Base-by-base conservation (phyloP, 1,140 invertebrate species). In the Episyrphus balteatus region DNA sequence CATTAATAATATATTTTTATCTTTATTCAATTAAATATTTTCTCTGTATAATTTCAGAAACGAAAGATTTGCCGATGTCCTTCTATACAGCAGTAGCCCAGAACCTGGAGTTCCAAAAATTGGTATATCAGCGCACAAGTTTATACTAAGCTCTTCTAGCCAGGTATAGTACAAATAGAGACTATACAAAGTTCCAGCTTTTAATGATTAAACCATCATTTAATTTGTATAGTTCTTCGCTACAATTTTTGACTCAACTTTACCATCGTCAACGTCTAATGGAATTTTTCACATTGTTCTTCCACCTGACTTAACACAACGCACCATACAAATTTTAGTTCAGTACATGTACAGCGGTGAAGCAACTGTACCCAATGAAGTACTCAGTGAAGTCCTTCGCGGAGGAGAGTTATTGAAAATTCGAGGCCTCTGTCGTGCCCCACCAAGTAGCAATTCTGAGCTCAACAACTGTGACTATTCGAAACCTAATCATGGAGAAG, bases 271-370 rank as follows among this genome's bases (percentile, higher is more conserved):
- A 9, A 39, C 61, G 17, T 72, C 73, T 36, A 70, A 69, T 41
- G 74, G 79, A 18, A 74, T 80, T 53, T 64, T 87, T 13, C 79
- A 84, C 47, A 76, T 86, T 37, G 83, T 93, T 19, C 71, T 93
- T 37, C 86, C 88, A 7, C 81, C 84, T 0, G 84, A 88, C 59
- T 83, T 88, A 43, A 83, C 79, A 15, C 83, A 84, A 46, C 78
- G 82, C 48, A 85, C 84, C 2, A 68, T 89, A 46, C 84, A 84
- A 62, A 84, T 85, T 44, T 71, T 89, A 1, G 80, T 88, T n/a
- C 83, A 87, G 58, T 89, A 89, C 59, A 88, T 88, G 84, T 88
- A 89, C 68, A 84, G 77, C 66, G 86, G 86, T 3, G 86, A 89
- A 70, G 84, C 85, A 21, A 89, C 85, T 15, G 85, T 89, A 8